Base-by-base conservation (phyloP, 2,113 vertebrate species). In the Neogobius melanostomus region DNA sequence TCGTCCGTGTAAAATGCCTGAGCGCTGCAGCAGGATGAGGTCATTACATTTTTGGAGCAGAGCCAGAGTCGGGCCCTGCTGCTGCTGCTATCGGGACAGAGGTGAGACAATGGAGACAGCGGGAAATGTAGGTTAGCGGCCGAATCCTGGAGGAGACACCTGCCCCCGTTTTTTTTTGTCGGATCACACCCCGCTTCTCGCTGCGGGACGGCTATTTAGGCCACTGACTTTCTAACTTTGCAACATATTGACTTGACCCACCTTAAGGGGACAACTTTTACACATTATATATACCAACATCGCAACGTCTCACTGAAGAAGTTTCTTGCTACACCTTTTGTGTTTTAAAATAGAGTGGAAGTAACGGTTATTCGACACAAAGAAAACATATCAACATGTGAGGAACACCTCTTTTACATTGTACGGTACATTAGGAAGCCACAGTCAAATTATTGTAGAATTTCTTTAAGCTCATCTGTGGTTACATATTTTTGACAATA, bases 201-300 rank as follows among this genome's bases (percentile, higher is more conserved):
- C 65, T 44, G 9, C 10, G 60, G 51, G 62, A 42, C 68, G 44
- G 70, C 48, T 81, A 82, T 86, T 42, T 79, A 79, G 81, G 78
- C 47, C 74, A 79, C 14, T 11, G 57, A 70, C 72, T 74, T 57
- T 66, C 75, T 64, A 68, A 68, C 74, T 80, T 61, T 53, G 50
- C 28, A 61, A 63, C 17, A 54, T 59, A 71, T 59, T 51, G 14
- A 21, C 47, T 45, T 83, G 71, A 86, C 84, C 84, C 71, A 82
- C 62, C 76, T 82, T 47, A 21, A 68, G 21, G 52, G 62, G 54
- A 12, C 17, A 52, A 15, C 54, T 57, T 59, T 14, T 59, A 7
- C 28, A 12, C 28, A 59, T 11, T 5, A 54, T 54, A 17, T 8
- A 5, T 11, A 17, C n/a, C 17, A 17, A 54, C 7, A n/a, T 8